These are phyloP conservation scores for Propithecus deckenii DNA, from an alignment of 2,797 vertebrate genomes.

Conservation along the genomic window DNA sequence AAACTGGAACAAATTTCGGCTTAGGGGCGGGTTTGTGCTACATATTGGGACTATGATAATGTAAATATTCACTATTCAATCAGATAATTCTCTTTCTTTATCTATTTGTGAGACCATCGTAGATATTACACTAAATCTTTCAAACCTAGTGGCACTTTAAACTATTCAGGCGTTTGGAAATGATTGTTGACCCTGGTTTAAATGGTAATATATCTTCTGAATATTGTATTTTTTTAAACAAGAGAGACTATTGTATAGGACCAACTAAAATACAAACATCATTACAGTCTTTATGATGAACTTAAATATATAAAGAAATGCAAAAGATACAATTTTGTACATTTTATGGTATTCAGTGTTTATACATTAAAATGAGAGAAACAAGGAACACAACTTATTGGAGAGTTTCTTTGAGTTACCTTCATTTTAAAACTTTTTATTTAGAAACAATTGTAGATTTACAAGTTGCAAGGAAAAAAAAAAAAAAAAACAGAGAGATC, in stretches of 20 bases:
- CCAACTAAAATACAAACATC: background rate
- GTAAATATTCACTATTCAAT: background rate
- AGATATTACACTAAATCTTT: background rate
- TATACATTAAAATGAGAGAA: background rate
- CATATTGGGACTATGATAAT: background rate
- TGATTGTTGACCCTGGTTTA: background rate
- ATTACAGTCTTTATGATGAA: background rate
- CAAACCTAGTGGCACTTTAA: background rate
- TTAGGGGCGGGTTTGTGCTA: background rate
- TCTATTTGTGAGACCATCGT: background rate
- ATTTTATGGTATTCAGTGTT: background rate
- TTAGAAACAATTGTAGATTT: background rate
- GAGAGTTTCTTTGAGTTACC: background rate
- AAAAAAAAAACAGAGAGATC: background rate
- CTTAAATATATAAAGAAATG: background rate
- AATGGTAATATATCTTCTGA: background rate
- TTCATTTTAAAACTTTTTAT: background rate
- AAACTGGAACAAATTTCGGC: background rate
- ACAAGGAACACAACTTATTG: background rate
- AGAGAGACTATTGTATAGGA: background rate
- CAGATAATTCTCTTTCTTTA: background rate
- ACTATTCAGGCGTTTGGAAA: background rate
- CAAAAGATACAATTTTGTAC: background rate
- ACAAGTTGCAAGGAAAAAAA: background rate
- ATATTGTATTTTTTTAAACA: background rate